Conservation (phyloP, 1,140 invertebrate genomes). For the Cepaea nemoralis region DNA sequence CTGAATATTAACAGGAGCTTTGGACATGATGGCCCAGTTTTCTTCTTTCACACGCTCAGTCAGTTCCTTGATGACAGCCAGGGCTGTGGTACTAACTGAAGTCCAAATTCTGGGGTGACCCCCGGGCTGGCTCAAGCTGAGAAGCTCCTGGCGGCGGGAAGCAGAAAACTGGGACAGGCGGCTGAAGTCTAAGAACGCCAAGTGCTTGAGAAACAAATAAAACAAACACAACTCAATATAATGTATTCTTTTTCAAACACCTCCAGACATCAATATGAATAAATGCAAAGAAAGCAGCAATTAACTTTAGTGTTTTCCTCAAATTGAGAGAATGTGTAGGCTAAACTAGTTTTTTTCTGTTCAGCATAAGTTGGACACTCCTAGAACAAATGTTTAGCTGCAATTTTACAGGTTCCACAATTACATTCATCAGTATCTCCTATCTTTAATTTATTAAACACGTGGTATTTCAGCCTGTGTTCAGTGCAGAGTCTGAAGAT, state of each 20-base stretch:
- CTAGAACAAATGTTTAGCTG: too few relatives aligned
- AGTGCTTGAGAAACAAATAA: constrained; percentile 62
- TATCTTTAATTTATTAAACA: too few relatives aligned
- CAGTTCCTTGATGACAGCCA: constrained; percentile 55
- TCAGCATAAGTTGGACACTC: too few relatives aligned
- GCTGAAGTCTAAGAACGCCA: constrained; percentile 64
- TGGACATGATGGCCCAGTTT: constrained; percentile 26
- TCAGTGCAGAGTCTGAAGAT: too few relatives aligned
- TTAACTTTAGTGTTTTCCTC: too few relatives aligned
- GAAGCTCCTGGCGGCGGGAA: constrained; percentile 57
- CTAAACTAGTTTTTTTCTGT: background rate
- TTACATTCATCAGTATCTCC: too few relatives aligned
- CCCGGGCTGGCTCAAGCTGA: constrained; percentile 68
- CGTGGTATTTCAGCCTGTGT: too few relatives aligned
- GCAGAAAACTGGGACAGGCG: constrained; percentile 57
- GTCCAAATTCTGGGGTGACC: constrained; percentile 69
- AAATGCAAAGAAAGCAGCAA: too few relatives aligned
- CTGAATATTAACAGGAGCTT: constrained; percentile 2
- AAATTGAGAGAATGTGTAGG: background rate
- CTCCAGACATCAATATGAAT: too few relatives aligned
- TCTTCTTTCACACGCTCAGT: constrained; percentile 46
- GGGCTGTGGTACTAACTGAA: constrained; percentile 53
- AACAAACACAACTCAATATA: constrained; percentile 23
- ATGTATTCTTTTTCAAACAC: background rate
- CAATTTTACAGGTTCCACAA: too few relatives aligned